Conservation (phyloP, 2,888 invertebrate species). For the Crossocerus cetratus region DNA sequence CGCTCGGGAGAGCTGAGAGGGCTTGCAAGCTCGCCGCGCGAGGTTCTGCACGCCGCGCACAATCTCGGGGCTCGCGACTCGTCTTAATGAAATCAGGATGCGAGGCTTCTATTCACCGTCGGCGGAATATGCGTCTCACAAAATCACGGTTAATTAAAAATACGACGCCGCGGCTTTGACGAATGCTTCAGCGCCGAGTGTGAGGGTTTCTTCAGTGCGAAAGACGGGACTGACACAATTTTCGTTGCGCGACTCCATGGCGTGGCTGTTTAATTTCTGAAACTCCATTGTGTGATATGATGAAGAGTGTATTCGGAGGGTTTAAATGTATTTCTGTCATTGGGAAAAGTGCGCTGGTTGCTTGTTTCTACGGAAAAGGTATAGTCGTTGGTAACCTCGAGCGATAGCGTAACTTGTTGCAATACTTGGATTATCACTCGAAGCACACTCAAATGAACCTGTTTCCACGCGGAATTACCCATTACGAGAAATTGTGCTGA, state of each 20-base stretch:
- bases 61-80: not conserved
- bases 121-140: too few relatives aligned
- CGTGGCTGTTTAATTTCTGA: too few relatives aligned
- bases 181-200: too few relatives aligned
- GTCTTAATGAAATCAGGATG: not conserved
- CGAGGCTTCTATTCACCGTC: too few relatives aligned
- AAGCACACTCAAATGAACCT: conserved; percentile 44
- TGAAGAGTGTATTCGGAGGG: not conserved
- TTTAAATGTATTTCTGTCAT: conserved; percentile 11
- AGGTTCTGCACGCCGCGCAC: too few relatives aligned
- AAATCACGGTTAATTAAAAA: too few relatives aligned
- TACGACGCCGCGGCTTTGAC: too few relatives aligned
- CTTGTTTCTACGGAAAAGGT: conserved; percentile 26
- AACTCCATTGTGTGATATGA: not conserved
- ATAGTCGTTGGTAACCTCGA: conserved; percentile 26
- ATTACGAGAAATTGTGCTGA: conserved; percentile 33
- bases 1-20: too few relatives aligned
- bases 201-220: too few relatives aligned
- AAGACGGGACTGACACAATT: too few relatives aligned
- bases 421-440: conserved; percentile 11
- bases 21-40: too few relatives aligned
- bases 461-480: conserved; percentile 45
- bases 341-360: not conserved
- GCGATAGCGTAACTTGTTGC: conserved; percentile 36
- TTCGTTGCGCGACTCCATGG: too few relatives aligned